Evolutionary conservation across 2,797 vertebrate genomes (phyloP).

Genomic region (Catostomus latipinnis): DNA sequence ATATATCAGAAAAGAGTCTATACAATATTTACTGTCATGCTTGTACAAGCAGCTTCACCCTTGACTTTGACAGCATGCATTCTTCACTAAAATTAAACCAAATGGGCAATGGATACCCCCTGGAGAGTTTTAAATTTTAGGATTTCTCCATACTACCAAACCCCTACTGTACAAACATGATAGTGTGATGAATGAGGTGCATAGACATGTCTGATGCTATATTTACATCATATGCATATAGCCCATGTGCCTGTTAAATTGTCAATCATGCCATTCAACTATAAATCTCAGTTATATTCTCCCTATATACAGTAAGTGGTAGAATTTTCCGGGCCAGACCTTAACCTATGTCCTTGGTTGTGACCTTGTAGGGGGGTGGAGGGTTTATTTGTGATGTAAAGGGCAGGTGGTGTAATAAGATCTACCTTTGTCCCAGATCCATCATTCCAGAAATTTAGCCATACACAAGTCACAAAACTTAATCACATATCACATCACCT

Average conservation of each 20-base stretch:
- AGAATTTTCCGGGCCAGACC: not conserved
- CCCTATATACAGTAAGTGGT: not conserved
- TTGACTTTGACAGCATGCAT: conserved; percentile 22
- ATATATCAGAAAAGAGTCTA: not conserved
- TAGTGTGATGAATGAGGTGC: conserved; percentile 5
- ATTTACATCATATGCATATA: not conserved
- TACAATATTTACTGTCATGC: not conserved
- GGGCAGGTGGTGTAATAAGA: conserved; percentile 45
- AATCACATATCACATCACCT: conserved; percentile 37
- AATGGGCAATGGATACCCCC: conserved; percentile 22
- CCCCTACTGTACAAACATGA: not conserved
- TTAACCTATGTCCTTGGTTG: conserved; percentile 33
- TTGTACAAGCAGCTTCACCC: conserved; percentile 11
- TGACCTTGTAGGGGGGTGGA: conserved; percentile 17
- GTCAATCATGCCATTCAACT: not conserved
- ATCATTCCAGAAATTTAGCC: conserved; percentile 46
- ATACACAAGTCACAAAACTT: conserved; percentile 47
- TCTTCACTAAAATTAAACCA: conserved; percentile 39
- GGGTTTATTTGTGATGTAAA: conserved; percentile 37
- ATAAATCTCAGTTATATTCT: not conserved
- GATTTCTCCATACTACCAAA: conserved; percentile 11
- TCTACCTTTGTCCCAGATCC: conserved; percentile 36
- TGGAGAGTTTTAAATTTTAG: conserved; percentile 15
- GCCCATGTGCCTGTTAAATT: conserved; percentile 1
- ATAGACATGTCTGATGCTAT: conserved; percentile 22